Evolutionary conservation across 2,797 vertebrate genomes (phyloP).

Genomic region (Nannoperca obscura): DNA sequence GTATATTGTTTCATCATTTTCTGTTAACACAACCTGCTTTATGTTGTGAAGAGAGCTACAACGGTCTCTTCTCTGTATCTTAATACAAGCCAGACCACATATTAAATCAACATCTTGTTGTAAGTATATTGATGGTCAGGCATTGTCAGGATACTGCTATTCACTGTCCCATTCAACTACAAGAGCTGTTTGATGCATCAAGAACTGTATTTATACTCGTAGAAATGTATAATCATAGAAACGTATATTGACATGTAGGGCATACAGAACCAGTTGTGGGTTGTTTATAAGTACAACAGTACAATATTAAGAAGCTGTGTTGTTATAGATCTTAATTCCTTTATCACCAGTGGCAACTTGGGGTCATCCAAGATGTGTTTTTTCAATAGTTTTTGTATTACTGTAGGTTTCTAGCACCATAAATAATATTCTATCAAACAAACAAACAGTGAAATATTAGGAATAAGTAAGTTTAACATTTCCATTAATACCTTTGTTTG

Average conservation of each 20-base stretch:
- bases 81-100: constrained; percentile 83
- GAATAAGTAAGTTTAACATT: not conserved
- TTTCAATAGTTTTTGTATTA: not conserved
- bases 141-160: constrained; percentile 40
- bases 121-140: constrained; percentile 87
- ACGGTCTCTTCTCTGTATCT: constrained; percentile 84
- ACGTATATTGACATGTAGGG: not conserved
- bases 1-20: not conserved
- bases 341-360: not conserved
- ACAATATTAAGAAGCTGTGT: not conserved
- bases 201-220: not conserved
- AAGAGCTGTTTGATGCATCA: constrained; percentile 8
- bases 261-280: not conserved
- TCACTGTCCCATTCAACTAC: constrained; percentile 82
- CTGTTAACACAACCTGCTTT: constrained; percentile 62
- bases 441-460: not conserved
- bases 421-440: not conserved
- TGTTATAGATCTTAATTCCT: not conserved
- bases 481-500: not conserved
- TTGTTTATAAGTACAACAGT: too few relatives aligned
- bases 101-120: constrained; percentile 90
- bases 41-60: constrained; percentile 83
- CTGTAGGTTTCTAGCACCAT: not conserved
- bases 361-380: not conserved
- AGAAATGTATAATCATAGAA: not conserved